Base-by-base conservation (phyloP, 1,140 invertebrate species). In the Brachionus rotundiformis region DNA sequence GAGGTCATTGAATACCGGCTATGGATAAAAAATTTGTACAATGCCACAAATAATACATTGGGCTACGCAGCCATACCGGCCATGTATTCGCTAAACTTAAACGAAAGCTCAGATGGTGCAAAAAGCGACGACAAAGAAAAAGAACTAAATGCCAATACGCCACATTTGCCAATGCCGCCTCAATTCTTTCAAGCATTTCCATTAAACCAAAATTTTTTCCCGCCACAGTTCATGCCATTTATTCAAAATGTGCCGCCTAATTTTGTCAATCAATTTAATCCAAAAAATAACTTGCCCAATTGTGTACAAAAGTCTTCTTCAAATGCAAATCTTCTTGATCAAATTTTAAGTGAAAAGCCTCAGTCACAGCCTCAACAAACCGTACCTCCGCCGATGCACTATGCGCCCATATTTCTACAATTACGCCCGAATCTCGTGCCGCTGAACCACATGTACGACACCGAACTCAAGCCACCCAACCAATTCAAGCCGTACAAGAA, bases 21-120 rank as follows among this genome's bases (percentile, higher is more conserved):
- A 36, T 82, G 79, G 79, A 81, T 81, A 13, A 68, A 71, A 31
- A 39, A 81, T 27, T 16, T 81, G 16, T 68, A 65, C 59, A 19
- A 5, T 29, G n/a, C 29, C 2, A 31, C 75, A 77, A 77, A 77
- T 13, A 49, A 10, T 6, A 3, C 13, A 19, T 25, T 47, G 23
- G 44, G 44, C 19, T 36, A 76, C 19, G 16, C 47, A 19, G 19
- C 25, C 25, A 29, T 25, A 27, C 41, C 47, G 25, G 25, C 73
- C 25, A 47, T 76, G 41, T 76, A 11, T 13, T 25, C 47, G 1
- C 16, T 27, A 0, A 76, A 47, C 31, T 11, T 31, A 23, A 77
- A 77, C 29, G 29, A 77, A 19, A 59, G 16, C 16, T 19, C 39
- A 3, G 29, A 49, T 29, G 29, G 44, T 7, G 47, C 5, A 13